Evolutionary conservation across 2,797 vertebrate genomes (phyloP), one percentile per base, ranked within the genome.

Genomic region (Sebastolobus altivelis): DNA sequence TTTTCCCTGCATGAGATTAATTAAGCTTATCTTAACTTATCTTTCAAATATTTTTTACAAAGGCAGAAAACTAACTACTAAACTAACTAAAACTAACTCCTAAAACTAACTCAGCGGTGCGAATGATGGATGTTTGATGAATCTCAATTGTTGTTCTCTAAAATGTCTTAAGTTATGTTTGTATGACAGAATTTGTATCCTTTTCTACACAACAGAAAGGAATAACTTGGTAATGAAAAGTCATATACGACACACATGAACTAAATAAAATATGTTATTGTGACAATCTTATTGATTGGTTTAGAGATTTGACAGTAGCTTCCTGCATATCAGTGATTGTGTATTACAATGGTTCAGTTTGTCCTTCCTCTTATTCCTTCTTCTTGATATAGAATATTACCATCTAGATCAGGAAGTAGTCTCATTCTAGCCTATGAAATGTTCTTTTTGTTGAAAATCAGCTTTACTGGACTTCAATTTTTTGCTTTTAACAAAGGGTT

Each of bases 321-420:
- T 49, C n/a, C 31, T 12, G 3, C 22, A 49, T 8, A 11, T 43
- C 3, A 37, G 14, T 13, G 1, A 1, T 20, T 61, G 1, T 49
- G 38, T 0, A 4, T 33, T 20, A 4, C 20, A 72, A 10, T 1
- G 4, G 20, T 8, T 73, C 0, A 5, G 10, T 5, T 9, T 25
- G 25, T 75, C 16, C 43, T 77, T 79, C 46, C 62, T 58, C 18
- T 71, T 65, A 54, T 31, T 37, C 38, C 35, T 27, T 68, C 31
- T 67, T 56, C 18, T 54, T 22, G 13, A 31, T 8, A 37, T 8
- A 33, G 9, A 66, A 66, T 4, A 22, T 8, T 16, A 2, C 2
- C 49, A 22, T 59, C 12, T 3, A n/a, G 20, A 33, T 59, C 3
- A 60, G 22, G 55, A 62, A 33, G 13, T 25, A 9, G 29, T 31